Base-by-base conservation (phyloP, 2,797 vertebrate genomes). In the Danio albolineatus region DNA sequence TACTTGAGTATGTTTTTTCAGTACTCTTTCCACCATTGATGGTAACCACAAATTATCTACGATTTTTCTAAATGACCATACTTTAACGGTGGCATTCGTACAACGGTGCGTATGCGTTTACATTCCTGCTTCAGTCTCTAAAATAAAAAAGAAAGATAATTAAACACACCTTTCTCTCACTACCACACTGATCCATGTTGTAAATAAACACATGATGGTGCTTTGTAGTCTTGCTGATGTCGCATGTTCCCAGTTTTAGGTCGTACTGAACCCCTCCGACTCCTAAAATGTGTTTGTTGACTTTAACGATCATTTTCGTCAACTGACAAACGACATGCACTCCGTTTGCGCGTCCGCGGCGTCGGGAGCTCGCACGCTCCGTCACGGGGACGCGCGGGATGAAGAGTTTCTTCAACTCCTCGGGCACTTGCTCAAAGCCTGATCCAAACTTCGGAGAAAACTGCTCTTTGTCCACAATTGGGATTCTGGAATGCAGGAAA, bases 231-330 rank as follows among this genome's bases (percentile, higher is more conserved):
- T 59, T 86, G 44, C 49, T 91, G 81, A 80, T 21, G 7, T 7
- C 2, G 41, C 94, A 94, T 0, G 90, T 85, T 0, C 93, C 94
- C 53, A 94, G 86, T 19, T 38, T 87, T 17, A 93, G 82, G 1
- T 36, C 53, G 0, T 73, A 71, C 1, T n/a, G 12, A 0, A 36
- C 12, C 0, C 73, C 78, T 0, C 6, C 19, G 0, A 19, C 4
- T 14, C 84, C 90, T 43, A 92, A 10, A 10, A 86, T 0, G 6
- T 56, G 70, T 77, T 56, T 87, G 0, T 79, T 71, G n/a, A 94
- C 90, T 70, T 78, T 79, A 28, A 94, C 91, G 0, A 61, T 83
- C 86, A 94, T 89, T 71, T 86, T 86, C 12, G 43, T 76, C 7
- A 1, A 10, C 1, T 49, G 28, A 46, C 94, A 94, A 46, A 7